Evolutionary conservation across 2,797 vertebrate genomes (phyloP), one percentile per base, ranked within the genome.

Genomic region (Vipera ursinii): DNA sequence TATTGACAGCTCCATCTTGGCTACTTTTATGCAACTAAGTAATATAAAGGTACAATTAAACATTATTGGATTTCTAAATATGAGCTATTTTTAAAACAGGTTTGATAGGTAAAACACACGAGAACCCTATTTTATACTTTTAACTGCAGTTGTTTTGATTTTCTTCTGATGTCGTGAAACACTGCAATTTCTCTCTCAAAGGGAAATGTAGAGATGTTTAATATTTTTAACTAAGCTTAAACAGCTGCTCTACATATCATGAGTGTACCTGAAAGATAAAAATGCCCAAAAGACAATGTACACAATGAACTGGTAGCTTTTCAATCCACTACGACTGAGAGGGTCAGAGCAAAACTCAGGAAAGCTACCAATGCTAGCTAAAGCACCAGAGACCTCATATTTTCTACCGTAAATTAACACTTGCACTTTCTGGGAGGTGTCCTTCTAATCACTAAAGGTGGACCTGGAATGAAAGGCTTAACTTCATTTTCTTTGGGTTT

Each of bases 1-100:
- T n/a, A 48, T 89, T 61, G 28, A 20, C 53, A 87, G 3, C 73
- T 26, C 7, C 38, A 44, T 5, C 14, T 55, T 2, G 38, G 24
- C 17, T 60, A 15, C 53, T 61, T 38, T 32, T 24, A 57, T 15
- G 15, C 48, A 63, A 69, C 13, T 14, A 51, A 56, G 4, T 63
- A 28, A 48, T 89, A 57, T 44, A 90, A 86, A 92, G 51, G 6
- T 44, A 32, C 22, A 65, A 88, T 69, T 89, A 90, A 92, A 89
- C 53, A 48, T 51, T 10, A 55, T 56, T 90, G 12, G 56, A 57
- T 82, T 12, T 73, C 9, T 9, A 61, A 51, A 55, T 17, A 15
- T 51, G 55, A 10, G 3, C 38, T 57, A 48, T 24, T 73, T 57
- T 20, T 32, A 44, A 82, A 51, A n/a, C 10, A 59, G 7, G 7